phyloP scores from a whole-genome alignment of 1,140 invertebrate species.

The Drosophila chauvacae region DNA sequence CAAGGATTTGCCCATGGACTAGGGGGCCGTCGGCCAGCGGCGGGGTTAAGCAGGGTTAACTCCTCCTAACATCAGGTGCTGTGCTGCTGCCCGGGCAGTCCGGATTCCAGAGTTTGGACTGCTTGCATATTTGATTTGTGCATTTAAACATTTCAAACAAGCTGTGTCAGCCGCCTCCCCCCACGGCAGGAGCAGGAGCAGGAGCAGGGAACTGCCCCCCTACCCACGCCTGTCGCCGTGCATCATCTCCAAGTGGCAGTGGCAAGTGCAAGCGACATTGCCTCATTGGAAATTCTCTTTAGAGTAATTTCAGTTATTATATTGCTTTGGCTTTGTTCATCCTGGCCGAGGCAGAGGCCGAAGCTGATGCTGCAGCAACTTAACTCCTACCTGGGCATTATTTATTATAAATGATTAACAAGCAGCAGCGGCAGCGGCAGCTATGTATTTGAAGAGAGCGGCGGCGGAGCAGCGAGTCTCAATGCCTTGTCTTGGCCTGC shows the following conservation, averaged over 20 bases:
- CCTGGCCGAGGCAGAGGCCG: constrained; percentile 35
- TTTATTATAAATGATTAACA: constrained; percentile 82
- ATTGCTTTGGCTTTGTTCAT: constrained; percentile 77
- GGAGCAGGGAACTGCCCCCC: not conserved
- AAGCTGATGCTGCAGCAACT: constrained; percentile 47
- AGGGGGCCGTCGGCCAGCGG: not conserved
- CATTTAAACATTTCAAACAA: constrained; percentile 81
- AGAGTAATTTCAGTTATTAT: constrained; percentile 81
- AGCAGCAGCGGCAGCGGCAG: constrained; percentile 36
- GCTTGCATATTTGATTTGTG: constrained; percentile 82
- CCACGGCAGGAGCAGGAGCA: not conserved
- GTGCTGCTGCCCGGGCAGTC: constrained; percentile 7
- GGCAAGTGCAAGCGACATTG: constrained; percentile 52
- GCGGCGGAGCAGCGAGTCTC: not conserved
- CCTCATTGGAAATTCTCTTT: constrained; percentile 79
- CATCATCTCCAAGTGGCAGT: constrained; percentile 19
- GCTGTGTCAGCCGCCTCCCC: constrained; percentile 23
- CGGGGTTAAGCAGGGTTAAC: constrained; percentile 30
- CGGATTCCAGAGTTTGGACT: constrained; percentile 40
- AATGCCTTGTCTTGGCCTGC: constrained; percentile 1
- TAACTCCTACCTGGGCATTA: constrained; percentile 73
- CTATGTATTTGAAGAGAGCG: constrained; percentile 39
- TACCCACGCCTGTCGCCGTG: constrained; percentile 8
- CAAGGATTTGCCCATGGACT: constrained; percentile 36
- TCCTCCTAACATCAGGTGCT: constrained; percentile 67